Evolutionary conservation across 1,140 invertebrate genomes (phyloP), one percentile per base, ranked within the genome.

Genomic region (Papilio xuthus): DNA sequence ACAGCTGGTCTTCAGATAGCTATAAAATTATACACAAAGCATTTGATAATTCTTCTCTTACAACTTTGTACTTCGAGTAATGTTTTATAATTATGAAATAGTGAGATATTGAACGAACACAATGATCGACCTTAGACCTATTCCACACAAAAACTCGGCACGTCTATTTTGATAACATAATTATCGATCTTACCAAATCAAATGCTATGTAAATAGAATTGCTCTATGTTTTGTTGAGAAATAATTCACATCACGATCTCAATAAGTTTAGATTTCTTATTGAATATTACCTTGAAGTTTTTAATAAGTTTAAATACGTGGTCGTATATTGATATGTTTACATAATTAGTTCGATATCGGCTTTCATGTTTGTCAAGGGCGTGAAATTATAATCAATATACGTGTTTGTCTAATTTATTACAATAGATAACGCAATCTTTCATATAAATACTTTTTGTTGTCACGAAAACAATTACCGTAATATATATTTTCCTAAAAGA

Each of bases 341-440:
- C 44, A 2, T 47, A 72, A 72, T 72, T 72, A 42, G 44, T 9
- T 72, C 32, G 23, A n/a, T 18, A 37, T 42, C 12, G 70, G 41
- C 70, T 72, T 72, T 72, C 70, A 72, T 32, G 37, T 44, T 44
- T n/a, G 18, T 44, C 70, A 72, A 44, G 70, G 70, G 70, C 70
- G 37, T 72, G 32, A 32, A 26, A 10, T 0, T 23, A 26, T n/a
- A 18, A 32, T 9, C 6, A 69, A 69, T 18, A 37, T 28, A 26
- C 26, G n/a, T 60, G 56, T 60, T 60, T 26, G 56, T 60, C 10
- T 60, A 26, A 56, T 9, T 8, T 9, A 56, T 23, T 23, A 23
- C 4, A 56, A 20, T 50, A 53, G 18, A n/a, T 53, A n/a, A 18
- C 4, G 18, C 50, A 53, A 53, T 53, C n/a, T 53, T 4, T 53